Evolutionary conservation across 2,797 vertebrate genomes (phyloP).

Genomic region (Sebastes paucispinis): DNA sequence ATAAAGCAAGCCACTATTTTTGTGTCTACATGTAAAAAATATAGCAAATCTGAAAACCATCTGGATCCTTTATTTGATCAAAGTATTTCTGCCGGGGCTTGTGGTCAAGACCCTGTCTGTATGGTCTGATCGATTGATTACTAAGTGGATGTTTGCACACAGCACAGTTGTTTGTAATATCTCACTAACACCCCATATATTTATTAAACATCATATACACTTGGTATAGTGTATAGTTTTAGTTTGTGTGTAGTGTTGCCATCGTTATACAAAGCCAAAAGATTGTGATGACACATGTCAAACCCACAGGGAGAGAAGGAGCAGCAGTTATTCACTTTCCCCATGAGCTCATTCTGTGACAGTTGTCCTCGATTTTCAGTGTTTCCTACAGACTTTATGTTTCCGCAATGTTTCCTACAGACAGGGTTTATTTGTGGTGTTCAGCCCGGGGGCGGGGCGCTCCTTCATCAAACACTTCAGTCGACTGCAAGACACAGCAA

Average conservation of each 20-base stretch:
- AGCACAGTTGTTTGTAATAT: neutral
- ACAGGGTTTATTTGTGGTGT: constrained; percentile 9
- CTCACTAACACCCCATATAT: neutral
- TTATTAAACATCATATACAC: neutral
- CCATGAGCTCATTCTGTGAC: neutral
- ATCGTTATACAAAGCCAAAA: neutral
- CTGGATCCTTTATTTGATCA: neutral
- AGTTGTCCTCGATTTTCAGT: neutral
- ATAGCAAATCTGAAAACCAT: neutral
- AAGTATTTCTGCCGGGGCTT: neutral
- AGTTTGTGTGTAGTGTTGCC: constrained; percentile 4
- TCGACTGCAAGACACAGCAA: constrained; percentile 5
- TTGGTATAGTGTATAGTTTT: neutral
- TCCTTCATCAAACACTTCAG: constrained; percentile 1
- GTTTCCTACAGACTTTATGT: neutral
- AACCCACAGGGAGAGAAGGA: neutral
- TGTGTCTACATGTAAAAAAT: neutral
- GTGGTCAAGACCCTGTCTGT: neutral
- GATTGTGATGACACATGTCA: constrained; percentile 3
- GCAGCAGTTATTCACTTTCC: neutral
- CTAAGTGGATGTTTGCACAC: neutral
- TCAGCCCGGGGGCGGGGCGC: neutral
- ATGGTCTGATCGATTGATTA: constrained; percentile 3
- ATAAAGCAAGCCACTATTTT: neutral
- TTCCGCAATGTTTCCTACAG: constrained; percentile 6